Base-by-base conservation (phyloP, 2,888 invertebrate genomes). In the Mactromeris polynyma region DNA sequence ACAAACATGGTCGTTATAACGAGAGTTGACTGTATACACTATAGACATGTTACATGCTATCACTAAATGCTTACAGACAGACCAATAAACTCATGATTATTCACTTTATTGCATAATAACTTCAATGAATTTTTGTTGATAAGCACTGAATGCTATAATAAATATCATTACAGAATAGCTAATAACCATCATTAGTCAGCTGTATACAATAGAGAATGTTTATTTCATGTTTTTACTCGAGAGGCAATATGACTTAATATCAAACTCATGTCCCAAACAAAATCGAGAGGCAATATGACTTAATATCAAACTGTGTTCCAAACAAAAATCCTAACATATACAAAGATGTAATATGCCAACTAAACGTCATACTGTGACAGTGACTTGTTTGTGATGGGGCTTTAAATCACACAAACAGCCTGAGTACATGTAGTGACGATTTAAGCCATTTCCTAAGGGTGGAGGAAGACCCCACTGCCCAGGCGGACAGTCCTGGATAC, bases 111-210 rank as follows among this genome's bases (percentile, higher is more conserved):
- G 26, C 26, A 26, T n/a, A 64, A 64, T 64, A 26, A 64, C n/a
- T n/a, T 26, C n/a, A 64, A 64, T 64, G 26, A 64, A 64, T n/a
- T 64, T 64, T 64, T 64, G 58, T 7, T 64, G 58, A 64, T 64
- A 64, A 26, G 58, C 58, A 2, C n/a, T 26, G 58, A 64, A 64
- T 64, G 26, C 7, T 6, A 26, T 7, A 26, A 64, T 64, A 64
- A 26, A 64, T 64, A 64, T 26, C 58, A 26, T 64, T n/a, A 64
- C 26, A 64, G 58, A n/a, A 64, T 64, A 26, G 58, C 58, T 64
- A n/a, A 64, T 64, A 64, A 64, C 58, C 58, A n/a, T 64, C 26
- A 26, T 64, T n/a, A 64, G 58, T 26, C 26, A 26, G 58, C 26
- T n/a, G 9, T n/a, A 69, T 64, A 26, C 40, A 0, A 64, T 17